Conservation (phyloP, 2,797 vertebrate species). For the Mastacembelus armatus region DNA sequence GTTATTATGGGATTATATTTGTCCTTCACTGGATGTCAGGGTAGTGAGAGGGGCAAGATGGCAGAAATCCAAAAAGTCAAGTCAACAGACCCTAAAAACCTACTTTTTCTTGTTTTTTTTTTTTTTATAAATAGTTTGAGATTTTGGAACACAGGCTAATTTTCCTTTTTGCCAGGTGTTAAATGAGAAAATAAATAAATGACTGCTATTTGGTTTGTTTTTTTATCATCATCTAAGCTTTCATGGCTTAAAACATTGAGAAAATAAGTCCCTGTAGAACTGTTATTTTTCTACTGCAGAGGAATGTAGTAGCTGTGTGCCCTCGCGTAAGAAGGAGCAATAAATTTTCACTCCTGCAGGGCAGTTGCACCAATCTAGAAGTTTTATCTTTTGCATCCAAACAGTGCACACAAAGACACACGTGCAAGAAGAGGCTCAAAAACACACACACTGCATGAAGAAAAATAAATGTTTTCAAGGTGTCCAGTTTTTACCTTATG, state of each 20-base stretch:
- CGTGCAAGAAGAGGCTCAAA: neutral
- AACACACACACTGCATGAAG: neutral
- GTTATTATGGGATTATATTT: conserved; percentile 82
- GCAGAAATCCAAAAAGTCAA: conserved; percentile 30
- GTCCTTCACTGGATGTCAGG: conserved; percentile 70
- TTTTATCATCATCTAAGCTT: too few species aligned
- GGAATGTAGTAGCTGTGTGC: conserved; percentile 24
- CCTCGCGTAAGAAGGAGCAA: conserved; percentile 23
- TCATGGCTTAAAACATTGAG: neutral
- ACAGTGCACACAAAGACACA: neutral
- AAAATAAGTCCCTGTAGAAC: neutral
- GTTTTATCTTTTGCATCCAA: neutral
- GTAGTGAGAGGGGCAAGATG: conserved; percentile 25
- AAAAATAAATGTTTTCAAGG: conserved; percentile 1
- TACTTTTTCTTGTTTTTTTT: neutral
- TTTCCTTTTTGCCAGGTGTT: conserved; percentile 6
- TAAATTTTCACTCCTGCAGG: conserved; percentile 12
- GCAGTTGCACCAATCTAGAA: too few species aligned
- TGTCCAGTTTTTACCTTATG: conserved; percentile 12
- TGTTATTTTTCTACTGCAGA: conserved; percentile 15
- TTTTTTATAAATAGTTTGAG: conserved; percentile 8
- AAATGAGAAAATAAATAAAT: too few species aligned
- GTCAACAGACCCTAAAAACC: conserved; percentile 17
- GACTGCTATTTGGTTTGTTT: too few species aligned
- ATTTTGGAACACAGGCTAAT: conserved; percentile 17